Conservation (phyloP, 2,888 invertebrate genomes). For the Ichneumon xanthorius region DNA sequence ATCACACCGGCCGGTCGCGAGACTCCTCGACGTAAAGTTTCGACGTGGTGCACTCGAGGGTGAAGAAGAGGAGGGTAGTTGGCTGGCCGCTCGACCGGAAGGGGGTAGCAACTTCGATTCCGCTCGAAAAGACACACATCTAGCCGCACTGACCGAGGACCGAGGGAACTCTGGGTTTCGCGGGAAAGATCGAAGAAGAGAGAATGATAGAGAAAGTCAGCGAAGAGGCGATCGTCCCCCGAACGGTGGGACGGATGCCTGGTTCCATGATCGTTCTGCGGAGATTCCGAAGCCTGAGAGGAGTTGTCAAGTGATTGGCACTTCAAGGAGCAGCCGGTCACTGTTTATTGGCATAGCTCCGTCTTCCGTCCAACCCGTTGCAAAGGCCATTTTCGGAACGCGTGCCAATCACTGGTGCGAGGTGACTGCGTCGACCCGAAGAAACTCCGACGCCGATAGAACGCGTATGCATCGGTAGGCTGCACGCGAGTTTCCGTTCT, state of each 20-base stretch:
- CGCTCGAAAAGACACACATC: constrained; percentile 67
- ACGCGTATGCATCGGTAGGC: not conserved
- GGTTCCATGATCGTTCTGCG: not conserved
- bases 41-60: constrained; percentile 72
- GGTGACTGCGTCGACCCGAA: not conserved
- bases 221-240: constrained; percentile 11
- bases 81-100: constrained; percentile 75
- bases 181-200: constrained; percentile 23
- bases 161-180: constrained; percentile 2
- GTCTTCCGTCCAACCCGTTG: not conserved
- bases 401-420: not conserved
- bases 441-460: not conserved
- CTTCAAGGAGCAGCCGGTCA: not conserved
- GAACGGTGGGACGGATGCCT: constrained; percentile 17
- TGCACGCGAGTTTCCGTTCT: constrained; percentile 3
- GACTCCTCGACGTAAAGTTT: constrained; percentile 71
- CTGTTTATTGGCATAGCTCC: not conserved
- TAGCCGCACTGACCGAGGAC: constrained; percentile 48
- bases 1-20: constrained; percentile 54
- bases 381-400: not conserved
- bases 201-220: constrained; percentile 36
- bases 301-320: constrained; percentile 29
- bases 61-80: constrained; percentile 74
- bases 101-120: constrained; percentile 73
- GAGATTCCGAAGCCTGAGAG: not conserved